Conservation (phyloP, 2,888 invertebrate genomes). For the Lymantria dispar region DNA sequence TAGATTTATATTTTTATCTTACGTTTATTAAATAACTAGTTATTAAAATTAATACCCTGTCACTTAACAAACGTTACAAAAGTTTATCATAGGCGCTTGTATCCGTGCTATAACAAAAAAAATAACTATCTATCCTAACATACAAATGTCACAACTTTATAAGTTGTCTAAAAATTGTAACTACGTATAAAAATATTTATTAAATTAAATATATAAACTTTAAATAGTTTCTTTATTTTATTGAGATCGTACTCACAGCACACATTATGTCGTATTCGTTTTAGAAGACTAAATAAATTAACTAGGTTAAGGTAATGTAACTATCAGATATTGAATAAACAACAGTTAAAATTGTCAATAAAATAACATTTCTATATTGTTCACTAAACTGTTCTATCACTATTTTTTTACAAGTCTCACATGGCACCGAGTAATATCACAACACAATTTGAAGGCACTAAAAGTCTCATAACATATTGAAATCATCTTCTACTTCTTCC, state of each 20-base stretch:
- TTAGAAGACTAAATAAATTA: constrained; percentile 4
- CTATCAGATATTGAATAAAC: constrained; percentile 7
- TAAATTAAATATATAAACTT: constrained; percentile 19
- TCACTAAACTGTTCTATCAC: constrained; percentile 18
- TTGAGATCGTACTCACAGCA: constrained; percentile 77
- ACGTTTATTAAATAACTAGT: constrained; percentile 14
- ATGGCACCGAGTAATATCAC: constrained; percentile 53
- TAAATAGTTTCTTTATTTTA: constrained; percentile 18
- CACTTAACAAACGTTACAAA: constrained; percentile 19
- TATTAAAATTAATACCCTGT: constrained; percentile 42
- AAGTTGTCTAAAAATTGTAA: constrained; percentile 13
- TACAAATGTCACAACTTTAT: constrained; percentile 27
- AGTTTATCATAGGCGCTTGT: constrained; percentile 7
- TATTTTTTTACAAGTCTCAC: constrained; percentile 33
- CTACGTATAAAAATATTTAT: constrained; percentile 7
- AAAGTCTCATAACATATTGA: constrained; percentile 44
- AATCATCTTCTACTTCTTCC: constrained; percentile 54
- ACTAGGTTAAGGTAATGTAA: constrained; percentile 18
- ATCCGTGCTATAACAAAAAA: constrained; percentile 18
- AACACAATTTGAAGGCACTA: constrained; percentile 25
- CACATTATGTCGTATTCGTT: constrained; percentile 39
- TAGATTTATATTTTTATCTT: background rate
- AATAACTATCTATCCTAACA: constrained; percentile 10
- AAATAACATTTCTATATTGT: constrained; percentile 12
- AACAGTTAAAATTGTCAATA: constrained; percentile 22